Base-by-base conservation (phyloP, 2,113 vertebrate species). In the Python bivittatus region DNA sequence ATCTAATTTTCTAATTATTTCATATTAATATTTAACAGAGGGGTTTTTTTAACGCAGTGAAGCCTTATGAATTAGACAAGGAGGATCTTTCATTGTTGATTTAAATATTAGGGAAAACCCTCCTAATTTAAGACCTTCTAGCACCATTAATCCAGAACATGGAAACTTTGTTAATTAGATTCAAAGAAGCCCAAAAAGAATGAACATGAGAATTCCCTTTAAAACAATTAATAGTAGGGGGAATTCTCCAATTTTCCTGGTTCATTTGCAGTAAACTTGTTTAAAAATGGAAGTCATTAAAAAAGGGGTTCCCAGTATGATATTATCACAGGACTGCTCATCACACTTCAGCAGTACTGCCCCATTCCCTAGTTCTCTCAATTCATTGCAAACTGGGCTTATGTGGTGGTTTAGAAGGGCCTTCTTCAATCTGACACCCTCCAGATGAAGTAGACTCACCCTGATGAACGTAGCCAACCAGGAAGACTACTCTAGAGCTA, bases 361-460 rank as follows among this genome's bases (percentile, higher is more conserved):
- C 48, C 92, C 27, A 33, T 72, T 89, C 72, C 17, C 93, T 3
- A 44, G 0, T 44, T 6, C 53, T 90, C 29, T 87, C 58, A 68
- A 85, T 85, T 53, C 11, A 3, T 0, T 0, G 53, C 52, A 33
- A 54, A 15, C 33, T 25, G 11, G 33, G n/a, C 52, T 56, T 90
- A 33, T n/a, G 29, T 53, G 53, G 15, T 72, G 6, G 56, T 86
- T 2, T 2, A 83, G 88, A 42, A 79, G 72, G 33, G 38, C 33
- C 42, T 79, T 79, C 33, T 79, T 42, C 72, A 79, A 33, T 79
- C 33, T 79, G 33, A 42, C 17, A 22, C 2, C 17, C 38, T 79
- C 72, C 72, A 79, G 33, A 0, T 79, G 33, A 42, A 38, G 17
- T 38, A 42, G 44, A 48, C 44, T 48, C 48, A 2, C 48, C 48